Base-by-base conservation (phyloP, 2,113 vertebrate species). In the Aleadryas rufinucha region DNA sequence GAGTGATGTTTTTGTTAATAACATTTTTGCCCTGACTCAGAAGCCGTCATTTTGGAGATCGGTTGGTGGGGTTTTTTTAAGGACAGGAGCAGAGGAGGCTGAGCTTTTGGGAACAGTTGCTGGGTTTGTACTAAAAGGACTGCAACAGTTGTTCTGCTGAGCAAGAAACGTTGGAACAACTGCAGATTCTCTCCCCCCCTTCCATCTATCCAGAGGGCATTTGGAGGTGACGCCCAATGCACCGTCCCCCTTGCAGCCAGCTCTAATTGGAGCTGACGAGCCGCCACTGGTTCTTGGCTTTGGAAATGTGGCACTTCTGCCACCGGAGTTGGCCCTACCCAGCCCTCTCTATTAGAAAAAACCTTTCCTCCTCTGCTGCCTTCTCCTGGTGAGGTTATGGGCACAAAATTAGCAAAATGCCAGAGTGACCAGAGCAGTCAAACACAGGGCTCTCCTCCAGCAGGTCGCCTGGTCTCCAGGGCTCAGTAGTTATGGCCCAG, bases 21-120 rank as follows among this genome's bases (percentile, higher is more conserved):
- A 98, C 98, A 96, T 98, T 98, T 98, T 97, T 98, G 98, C 98
- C 98, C 98, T 97, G 98, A 98, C 98, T 98, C 97, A 98, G 95
- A 91, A 95, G 98, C 92, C 61, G 63, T 97, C 97, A 76, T 98
- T 97, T 98, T 97, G 95, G 98, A 98, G 98, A 98, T 98, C 44
- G 93, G 53, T 47, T 35, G 85, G 77, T 95, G 91, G 66, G 91
- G 57, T 96, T 94, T 96, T 96, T 95, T 96, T 96, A 90, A 93
- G 96, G 94, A 93, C 91, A 54, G 95, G 90, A 97, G 95, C 96
- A 89, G 97, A 97, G 98, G 98, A 98, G 97, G 97, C 95, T 63
- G 94, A 63, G 44, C 96, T 90, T 90, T 91, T 95, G 94, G 96
- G 98, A 99, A 98, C 99, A 99, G 99, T 99, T 99, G 99, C 98